phyloP scores from a whole-genome alignment of 2,113 vertebrate species.

The Caranx melampygus region DNA sequence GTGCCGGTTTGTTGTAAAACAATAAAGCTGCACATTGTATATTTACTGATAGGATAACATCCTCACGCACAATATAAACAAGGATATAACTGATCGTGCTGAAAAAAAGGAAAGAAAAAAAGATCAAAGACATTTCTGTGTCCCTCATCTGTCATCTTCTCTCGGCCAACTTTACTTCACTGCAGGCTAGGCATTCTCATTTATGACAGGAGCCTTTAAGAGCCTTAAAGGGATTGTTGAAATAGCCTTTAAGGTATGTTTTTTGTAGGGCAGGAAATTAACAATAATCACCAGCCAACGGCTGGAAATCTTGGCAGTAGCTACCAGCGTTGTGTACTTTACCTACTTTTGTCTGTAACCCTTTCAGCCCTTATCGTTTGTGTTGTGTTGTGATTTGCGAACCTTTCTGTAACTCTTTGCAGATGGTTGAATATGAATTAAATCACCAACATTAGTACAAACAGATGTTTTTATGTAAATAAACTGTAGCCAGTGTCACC shows the following conservation, averaged over 20 bases:
- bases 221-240: slow-evolving; percentile 36
- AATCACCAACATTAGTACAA: not conserved
- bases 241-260: not conserved
- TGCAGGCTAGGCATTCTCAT: slow-evolving; percentile 36
- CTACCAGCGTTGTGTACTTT: not conserved
- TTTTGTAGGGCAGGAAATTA: slow-evolving; percentile 42
- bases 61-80: not conserved
- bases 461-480: not conserved
- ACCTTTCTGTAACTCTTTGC: not conserved
- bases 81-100: not conserved
- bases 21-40: not conserved
- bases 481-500: not conserved
- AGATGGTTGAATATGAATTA: not conserved
- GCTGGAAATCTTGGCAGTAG: slow-evolving; percentile 5
- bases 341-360: not conserved
- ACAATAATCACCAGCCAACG: slow-evolving; percentile 8
- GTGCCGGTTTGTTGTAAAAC: slow-evolving; percentile 3
- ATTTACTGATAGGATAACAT: not conserved
- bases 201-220: slow-evolving; percentile 36
- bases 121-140: slow-evolving; percentile 10
- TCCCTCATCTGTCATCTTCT: not conserved
- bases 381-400: not conserved
- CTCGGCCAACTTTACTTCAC: slow-evolving; percentile 24
- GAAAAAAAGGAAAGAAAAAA: not conserved
- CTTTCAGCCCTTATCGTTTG: not conserved